Evolutionary conservation across 2,888 invertebrate species (phyloP).

Genomic region (Gerosis bhagava): DNA sequence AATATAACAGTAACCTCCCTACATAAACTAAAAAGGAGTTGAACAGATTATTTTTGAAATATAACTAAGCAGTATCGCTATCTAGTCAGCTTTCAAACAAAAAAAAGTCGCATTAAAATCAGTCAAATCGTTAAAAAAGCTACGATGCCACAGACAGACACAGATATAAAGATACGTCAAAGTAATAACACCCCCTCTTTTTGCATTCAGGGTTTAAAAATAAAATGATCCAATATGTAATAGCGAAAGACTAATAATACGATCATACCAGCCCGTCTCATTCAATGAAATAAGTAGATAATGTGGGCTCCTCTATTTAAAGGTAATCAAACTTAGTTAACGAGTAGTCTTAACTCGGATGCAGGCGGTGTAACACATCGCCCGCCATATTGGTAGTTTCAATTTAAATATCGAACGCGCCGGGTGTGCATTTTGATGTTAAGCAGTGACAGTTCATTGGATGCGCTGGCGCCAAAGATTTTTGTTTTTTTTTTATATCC

Average conservation of each 20-base stretch:
- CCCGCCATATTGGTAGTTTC: slow-evolving; percentile 60
- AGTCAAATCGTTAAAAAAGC: no score
- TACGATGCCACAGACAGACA: no score
- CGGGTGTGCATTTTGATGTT: slow-evolving; percentile 65
- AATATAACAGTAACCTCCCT: no score
- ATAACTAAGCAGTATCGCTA: no score
- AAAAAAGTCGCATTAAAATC: no score
- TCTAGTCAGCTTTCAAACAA: no score
- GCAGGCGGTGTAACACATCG: slow-evolving; percentile 60
- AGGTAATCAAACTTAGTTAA: slow-evolving; percentile 85
- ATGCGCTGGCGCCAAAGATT: slow-evolving; percentile 38
- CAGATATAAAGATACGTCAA: no score
- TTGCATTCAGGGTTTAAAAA: no score
- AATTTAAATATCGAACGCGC: slow-evolving; percentile 56
- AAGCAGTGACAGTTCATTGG: slow-evolving; percentile 69
- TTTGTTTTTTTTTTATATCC: slow-evolving; percentile 8
- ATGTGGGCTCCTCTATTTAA: slow-evolving; percentile 84
- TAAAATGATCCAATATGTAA: slow-evolving; percentile 36
- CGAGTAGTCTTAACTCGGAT: slow-evolving; percentile 79
- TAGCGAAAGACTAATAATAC: slow-evolving; percentile 47
- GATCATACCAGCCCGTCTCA: slow-evolving; percentile 61
- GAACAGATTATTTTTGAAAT: no score
- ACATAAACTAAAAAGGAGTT: no score
- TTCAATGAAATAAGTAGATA: slow-evolving; percentile 83
- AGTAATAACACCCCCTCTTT: no score